Conservation (phyloP, 1,140 invertebrate species). For the Anthonomus grandis region DNA sequence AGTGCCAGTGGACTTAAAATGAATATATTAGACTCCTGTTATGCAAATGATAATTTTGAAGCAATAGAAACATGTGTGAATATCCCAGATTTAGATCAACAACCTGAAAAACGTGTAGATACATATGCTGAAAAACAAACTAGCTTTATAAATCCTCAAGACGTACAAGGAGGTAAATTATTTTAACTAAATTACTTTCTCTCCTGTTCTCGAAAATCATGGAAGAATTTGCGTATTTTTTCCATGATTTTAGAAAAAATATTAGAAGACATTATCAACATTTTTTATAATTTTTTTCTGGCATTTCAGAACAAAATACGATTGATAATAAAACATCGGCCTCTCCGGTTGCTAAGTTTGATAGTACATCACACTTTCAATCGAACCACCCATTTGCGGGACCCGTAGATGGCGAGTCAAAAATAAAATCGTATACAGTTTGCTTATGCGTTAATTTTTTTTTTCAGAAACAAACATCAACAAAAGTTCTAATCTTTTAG, state of each 20-base stretch:
- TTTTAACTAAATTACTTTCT: neutral
- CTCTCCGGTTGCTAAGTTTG: too few relatives aligned
- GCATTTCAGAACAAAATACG: too few relatives aligned
- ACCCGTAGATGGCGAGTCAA: too few relatives aligned
- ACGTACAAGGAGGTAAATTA: slow-evolving; percentile 1
- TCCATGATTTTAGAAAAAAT: neutral
- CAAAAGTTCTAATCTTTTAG: slow-evolving; percentile 1
- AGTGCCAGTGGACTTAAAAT: neutral
- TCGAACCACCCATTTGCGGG: too few relatives aligned
- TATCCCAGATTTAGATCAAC: neutral
- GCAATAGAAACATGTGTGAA: slow-evolving; percentile 1
- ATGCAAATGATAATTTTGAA: neutral
- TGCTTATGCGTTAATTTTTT: too few relatives aligned
- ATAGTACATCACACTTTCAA: too few relatives aligned
- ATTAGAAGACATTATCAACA: slow-evolving; percentile 5
- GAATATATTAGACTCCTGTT: neutral
- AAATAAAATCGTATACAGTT: too few relatives aligned
- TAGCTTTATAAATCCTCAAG: slow-evolving; percentile 1
- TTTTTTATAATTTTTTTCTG: neutral
- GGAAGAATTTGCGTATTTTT: neutral
- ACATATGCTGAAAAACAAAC: neutral
- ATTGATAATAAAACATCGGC: too few relatives aligned
- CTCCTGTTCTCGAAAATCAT: neutral
- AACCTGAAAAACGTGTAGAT: neutral
- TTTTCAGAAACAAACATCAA: slow-evolving; percentile 4